These are phyloP conservation scores for Sycophila texana DNA, from an alignment of 2,888 invertebrate genomes.

Conservation along the genomic window DNA sequence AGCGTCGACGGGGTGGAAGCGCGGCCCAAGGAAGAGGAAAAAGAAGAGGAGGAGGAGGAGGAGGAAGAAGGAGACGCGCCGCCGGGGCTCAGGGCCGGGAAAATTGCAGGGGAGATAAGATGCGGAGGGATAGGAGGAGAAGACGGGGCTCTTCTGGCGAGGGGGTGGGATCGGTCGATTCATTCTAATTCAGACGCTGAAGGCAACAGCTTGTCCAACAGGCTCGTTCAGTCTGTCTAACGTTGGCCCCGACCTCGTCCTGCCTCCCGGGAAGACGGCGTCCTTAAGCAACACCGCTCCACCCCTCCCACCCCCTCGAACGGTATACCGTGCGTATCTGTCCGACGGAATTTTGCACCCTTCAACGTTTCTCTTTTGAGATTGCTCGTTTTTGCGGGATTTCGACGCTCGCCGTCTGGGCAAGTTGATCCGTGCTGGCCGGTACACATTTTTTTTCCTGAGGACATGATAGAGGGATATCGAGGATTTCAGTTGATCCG, in stretches of 20 bases:
- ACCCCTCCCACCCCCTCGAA: background rate
- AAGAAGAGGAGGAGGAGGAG: conserved; percentile 17
- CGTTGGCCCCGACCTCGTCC: background rate
- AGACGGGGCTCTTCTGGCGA: conserved; percentile 9
- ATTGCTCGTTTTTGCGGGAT: conserved; percentile 6
- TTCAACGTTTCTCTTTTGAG: conserved; percentile 21
- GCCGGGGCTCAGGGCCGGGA: conserved; percentile 3
- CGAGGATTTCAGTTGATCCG: no score
- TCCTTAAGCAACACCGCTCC: background rate
- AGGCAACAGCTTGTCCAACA: conserved; percentile 57
- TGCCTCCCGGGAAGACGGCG: background rate
- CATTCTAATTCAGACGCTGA: conserved; percentile 55
- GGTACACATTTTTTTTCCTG: no score
- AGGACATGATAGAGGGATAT: no score
- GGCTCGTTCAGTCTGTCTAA: conserved; percentile 33
- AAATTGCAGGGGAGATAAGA: conserved; percentile 38
- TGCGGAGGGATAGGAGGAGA: conserved; percentile 12
- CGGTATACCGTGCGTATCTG: conserved; percentile 23
- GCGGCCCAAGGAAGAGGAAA: conserved; percentile 30
- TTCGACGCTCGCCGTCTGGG: background rate
- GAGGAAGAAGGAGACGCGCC: background rate
- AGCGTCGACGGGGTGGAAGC: conserved; percentile 9
- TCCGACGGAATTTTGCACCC: conserved; percentile 45
- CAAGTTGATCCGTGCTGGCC: background rate
- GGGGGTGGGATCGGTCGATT: conserved; percentile 41